Evolutionary conservation across 2,113 vertebrate genomes (phyloP).

Genomic region (Mellivora capensis): DNA sequence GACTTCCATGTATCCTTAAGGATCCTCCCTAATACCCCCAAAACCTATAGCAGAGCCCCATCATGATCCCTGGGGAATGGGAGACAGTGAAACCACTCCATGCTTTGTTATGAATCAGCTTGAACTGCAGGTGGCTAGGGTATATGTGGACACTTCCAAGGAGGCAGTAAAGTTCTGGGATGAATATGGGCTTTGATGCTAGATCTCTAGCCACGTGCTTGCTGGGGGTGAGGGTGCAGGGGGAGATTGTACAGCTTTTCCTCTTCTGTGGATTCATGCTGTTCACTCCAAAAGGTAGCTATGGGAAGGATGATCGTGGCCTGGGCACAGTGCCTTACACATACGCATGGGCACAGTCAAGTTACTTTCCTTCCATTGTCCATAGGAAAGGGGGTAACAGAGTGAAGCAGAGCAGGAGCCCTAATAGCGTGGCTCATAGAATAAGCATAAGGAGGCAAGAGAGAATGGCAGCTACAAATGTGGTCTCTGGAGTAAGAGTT

Average conservation of each 20-base stretch:
- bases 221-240: fast-evolving
- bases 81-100: not conserved
- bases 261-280: not conserved
- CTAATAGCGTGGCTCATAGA: not conserved
- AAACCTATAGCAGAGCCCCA: not conserved
- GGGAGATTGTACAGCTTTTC: fast-evolving
- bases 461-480: not conserved
- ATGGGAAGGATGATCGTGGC: not conserved
- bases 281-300: not conserved
- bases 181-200: not conserved
- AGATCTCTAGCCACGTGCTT: not conserved
- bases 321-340: not conserved
- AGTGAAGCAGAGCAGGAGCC: not conserved
- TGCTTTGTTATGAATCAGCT: not conserved
- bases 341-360: not conserved
- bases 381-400: not conserved
- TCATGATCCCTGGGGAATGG: not conserved
- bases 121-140: not conserved
- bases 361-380: not conserved
- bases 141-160: not conserved
- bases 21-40: not conserved
- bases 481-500: not conserved
- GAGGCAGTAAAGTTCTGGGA: not conserved
- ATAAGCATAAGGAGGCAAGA: not conserved
- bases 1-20: not conserved